Base-by-base conservation (phyloP, 2,797 vertebrate genomes). In the Pseudomugil gertrudae region DNA sequence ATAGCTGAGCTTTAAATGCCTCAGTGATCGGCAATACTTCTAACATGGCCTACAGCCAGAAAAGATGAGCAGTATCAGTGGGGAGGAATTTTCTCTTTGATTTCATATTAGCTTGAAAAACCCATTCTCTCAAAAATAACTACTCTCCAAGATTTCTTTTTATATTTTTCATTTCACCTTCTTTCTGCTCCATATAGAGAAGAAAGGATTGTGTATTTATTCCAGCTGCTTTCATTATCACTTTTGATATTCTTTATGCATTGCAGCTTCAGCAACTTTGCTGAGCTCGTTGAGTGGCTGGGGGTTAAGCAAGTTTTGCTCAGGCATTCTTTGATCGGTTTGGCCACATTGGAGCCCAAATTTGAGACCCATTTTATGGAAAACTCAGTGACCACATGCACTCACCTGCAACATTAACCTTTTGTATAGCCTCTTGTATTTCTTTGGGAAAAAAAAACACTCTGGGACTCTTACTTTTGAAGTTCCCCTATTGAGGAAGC, bases 201-300 rank as follows among this genome's bases (percentile, higher is more conserved):
- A 62, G 69, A 55, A 45, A 4, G 10, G 8, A 29, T 56, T 69
- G 69, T 81, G 59, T 84, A 69, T 81, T 83, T 83, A 81, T 79
- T 72, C 65, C 65, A 51, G 45, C 60, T 78, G 52, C 54, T 83
- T 86, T 85, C 81, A 78, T 87, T 89, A 87, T 84, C 75, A 80
- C 71, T 85, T 83, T 64, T 83, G 58, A 81, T 79, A 79, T 85
- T 85, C 73, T 85, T 83, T 79, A 72, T 83, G 69, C 78, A 66
- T 84, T 74, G 85, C 90, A 85, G 85, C 78, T 87, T 92, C 90
- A 90, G 90, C 89, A 90, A 74, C 65, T 90, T 88, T 87, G 66
- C 79, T 55, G 48, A 55, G 70, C 81, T 84, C 69, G 66, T 48
- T 66, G 74, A 65, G 72, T 60, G 75, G 76, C 79, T 79, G 68